Evolutionary conservation across 2,888 invertebrate species (phyloP).

Genomic region (Eupsilia transversa): DNA sequence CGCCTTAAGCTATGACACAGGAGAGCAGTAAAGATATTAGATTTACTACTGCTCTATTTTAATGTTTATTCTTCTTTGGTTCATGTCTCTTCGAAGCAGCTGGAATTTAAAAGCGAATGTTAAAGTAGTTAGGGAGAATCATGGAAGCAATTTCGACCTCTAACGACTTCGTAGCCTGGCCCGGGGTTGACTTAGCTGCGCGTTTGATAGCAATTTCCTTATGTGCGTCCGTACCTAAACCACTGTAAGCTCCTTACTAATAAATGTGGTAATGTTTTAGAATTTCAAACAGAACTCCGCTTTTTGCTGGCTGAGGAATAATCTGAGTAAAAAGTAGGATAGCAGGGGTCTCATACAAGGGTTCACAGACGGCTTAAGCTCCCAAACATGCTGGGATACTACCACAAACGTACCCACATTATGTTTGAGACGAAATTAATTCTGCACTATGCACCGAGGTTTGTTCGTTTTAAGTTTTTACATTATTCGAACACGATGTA

Average conservation of each 20-base stretch:
- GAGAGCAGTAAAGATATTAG: slow-evolving; percentile 36
- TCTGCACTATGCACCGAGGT: background rate
- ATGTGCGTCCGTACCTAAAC: slow-evolving; percentile 28
- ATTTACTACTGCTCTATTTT: slow-evolving; percentile 48
- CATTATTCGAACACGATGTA: background rate
- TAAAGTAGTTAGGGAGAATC: slow-evolving; percentile 17
- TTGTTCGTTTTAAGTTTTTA: background rate
- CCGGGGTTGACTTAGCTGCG: background rate
- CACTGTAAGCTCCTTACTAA: slow-evolving; percentile 22
- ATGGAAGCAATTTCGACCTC: slow-evolving; percentile 26
- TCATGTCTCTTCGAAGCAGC: slow-evolving; percentile 28
- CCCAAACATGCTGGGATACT: slow-evolving; percentile 2
- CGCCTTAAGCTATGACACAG: slow-evolving; percentile 44
- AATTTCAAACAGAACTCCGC: background rate
- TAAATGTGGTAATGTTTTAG: slow-evolving; percentile 46
- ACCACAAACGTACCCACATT: background rate
- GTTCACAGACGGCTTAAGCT: slow-evolving; percentile 30
- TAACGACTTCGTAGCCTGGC: slow-evolving; percentile 22
- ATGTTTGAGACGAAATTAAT: slow-evolving; percentile 5
- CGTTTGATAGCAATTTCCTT: slow-evolving; percentile 25
- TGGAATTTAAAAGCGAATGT: slow-evolving; percentile 21
- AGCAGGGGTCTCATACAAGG: slow-evolving; percentile 21
- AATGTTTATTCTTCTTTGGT: slow-evolving; percentile 40
- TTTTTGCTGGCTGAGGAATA: slow-evolving; percentile 36
- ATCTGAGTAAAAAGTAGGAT: slow-evolving; percentile 31